Percentiles rank a stretch among this genome's conserved stretches.
Evolutionary conservation across 2,888 invertebrate species (phyloP).

Genomic region (Heliconius sara): DNA sequence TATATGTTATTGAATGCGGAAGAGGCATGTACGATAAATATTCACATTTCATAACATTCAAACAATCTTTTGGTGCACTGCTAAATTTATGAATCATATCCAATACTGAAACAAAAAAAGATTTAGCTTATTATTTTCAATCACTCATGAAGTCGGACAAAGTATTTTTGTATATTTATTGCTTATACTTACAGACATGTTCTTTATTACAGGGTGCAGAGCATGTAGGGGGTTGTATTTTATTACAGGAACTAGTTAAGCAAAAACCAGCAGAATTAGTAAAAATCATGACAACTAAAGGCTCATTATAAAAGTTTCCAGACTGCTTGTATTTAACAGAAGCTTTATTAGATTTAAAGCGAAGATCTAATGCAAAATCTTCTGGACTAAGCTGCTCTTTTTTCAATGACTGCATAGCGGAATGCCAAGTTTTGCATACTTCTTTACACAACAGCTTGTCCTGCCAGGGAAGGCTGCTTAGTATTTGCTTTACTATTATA

Average conservation of each 20-base stretch:
- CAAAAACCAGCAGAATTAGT: conserved; percentile 61
- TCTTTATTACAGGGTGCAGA: conserved; percentile 64
- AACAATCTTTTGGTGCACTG: conserved; percentile 68
- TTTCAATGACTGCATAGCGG: conserved; percentile 64
- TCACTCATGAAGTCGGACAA: background rate
- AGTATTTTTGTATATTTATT: too few relatives aligned
- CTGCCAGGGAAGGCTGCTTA: conserved; percentile 73
- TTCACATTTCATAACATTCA: conserved; percentile 65
- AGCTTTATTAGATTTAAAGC: conserved; percentile 52
- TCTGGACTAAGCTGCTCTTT: conserved; percentile 65
- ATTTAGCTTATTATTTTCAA: background rate
- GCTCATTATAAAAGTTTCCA: conserved; percentile 63
- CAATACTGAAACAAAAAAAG: conserved; percentile 64
- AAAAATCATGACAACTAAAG: conserved; percentile 69
- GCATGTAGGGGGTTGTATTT: conserved; percentile 62
- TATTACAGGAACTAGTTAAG: conserved; percentile 59
- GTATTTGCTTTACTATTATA: conserved; percentile 73
- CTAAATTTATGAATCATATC: conserved; percentile 65
- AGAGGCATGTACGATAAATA: conserved; percentile 69
- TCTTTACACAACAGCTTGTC: conserved; percentile 69
- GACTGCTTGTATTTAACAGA: conserved; percentile 64
- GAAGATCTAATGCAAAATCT: conserved; percentile 68
- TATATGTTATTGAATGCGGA: conserved; percentile 60
- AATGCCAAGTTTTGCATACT: conserved; percentile 73
- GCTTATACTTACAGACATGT: conserved; percentile 69